phyloP scores from a whole-genome alignment of 92 coral and sea anemone species.

The Porites divaricata region DNA sequence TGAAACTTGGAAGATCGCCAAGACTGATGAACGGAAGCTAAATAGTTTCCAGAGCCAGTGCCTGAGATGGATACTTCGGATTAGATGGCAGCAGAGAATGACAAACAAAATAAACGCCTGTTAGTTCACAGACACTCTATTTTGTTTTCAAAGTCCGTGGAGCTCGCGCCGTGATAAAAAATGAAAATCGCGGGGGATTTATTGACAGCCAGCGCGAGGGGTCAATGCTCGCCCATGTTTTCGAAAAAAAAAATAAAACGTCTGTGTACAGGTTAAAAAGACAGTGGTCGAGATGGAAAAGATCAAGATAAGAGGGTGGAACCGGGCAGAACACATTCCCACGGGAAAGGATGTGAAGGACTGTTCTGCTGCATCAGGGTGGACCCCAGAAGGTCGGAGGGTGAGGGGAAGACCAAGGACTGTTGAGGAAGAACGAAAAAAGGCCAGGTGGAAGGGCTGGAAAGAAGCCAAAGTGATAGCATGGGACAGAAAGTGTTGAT shows the following conservation, averaged over 20 bases:
- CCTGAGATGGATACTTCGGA: background rate
- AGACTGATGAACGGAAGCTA: background rate
- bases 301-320: background rate
- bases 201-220: no score
- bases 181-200: no score
- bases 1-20: background rate
- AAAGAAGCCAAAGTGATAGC: no score
- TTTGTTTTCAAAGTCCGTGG: no score
- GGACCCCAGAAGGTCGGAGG: background rate
- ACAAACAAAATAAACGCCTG: background rate
- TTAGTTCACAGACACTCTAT: no score
- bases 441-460: background rate
- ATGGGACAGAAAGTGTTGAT: background rate
- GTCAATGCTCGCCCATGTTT: no score
- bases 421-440: background rate
- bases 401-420: background rate
- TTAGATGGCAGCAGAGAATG: conserved; percentile 1
- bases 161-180: no score
- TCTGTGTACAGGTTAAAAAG: background rate
- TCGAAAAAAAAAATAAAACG: no score
- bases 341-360: background rate
- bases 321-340: background rate
- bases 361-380: no score
- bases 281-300: background rate
- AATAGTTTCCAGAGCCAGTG: background rate